Conservation (phyloP, 2,797 vertebrate genomes). For the Syndactyla subalaris region DNA sequence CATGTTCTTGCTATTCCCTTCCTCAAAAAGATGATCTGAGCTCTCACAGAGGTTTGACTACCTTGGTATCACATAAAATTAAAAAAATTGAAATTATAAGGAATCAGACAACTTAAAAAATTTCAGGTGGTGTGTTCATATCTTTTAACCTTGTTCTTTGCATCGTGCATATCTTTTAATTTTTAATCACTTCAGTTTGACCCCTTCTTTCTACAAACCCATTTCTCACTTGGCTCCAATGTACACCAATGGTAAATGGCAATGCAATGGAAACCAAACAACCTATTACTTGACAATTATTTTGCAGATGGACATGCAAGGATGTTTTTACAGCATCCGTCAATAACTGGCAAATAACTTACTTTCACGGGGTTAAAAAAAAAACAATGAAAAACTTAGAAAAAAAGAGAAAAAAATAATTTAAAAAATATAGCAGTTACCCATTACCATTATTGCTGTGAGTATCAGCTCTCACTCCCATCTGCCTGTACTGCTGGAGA, state of each 20-base stretch:
- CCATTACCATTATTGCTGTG: neutral
- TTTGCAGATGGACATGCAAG: neutral
- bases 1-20: neutral
- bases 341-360: neutral
- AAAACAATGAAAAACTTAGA: neutral
- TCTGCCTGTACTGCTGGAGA: neutral
- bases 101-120: neutral
- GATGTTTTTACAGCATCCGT: neutral
- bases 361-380: neutral
- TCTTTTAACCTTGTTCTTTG: neutral
- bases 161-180: neutral
- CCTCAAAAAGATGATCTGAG: neutral
- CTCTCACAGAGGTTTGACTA: neutral
- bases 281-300: neutral
- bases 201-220: neutral
- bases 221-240: neutral
- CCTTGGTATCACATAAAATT: neutral
- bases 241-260: neutral
- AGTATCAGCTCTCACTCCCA: neutral
- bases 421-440: neutral
- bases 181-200: neutral
- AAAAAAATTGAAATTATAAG: neutral
- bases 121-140: neutral
- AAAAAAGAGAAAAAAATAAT: no score
- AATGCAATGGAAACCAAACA: neutral